phyloP scores from a whole-genome alignment of 2,113 vertebrate genomes.

The Leptosomus discolor region DNA sequence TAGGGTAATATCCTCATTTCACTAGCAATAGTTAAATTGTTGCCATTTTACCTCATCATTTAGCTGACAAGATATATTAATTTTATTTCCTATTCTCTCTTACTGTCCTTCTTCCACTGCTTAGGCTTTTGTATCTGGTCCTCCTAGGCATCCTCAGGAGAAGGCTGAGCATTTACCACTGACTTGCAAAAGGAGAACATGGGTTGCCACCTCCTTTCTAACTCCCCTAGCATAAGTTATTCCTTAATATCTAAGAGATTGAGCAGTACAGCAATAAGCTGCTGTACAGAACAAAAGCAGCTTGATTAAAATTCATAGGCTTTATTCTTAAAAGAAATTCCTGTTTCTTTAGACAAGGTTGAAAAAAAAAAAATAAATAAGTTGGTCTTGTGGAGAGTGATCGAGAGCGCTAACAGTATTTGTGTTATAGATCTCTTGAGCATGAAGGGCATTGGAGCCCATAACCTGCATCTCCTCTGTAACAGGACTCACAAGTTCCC shows the following conservation, averaged over 20 bases:
- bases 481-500: slow-evolving; percentile 13
- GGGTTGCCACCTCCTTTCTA: neutral
- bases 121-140: neutral
- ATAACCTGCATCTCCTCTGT: neutral
- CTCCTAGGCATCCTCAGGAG: neutral
- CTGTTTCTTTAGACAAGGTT: neutral
- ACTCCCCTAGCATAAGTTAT: neutral
- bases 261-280: neutral
- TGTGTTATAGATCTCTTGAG: neutral
- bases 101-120: neutral
- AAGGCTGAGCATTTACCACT: neutral
- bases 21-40: neutral
- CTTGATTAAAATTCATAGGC: neutral
- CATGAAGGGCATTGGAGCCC: neutral
- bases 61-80: neutral
- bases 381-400: neutral
- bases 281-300: neutral
- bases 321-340: neutral
- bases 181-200: neutral
- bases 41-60: neutral
- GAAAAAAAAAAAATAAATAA: neutral
- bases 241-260: neutral
- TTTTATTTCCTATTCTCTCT: neutral
- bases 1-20: neutral
- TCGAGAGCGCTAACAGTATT: neutral